Base-by-base conservation (phyloP, 2,888 invertebrate genomes). In the Philereme vetulata region DNA sequence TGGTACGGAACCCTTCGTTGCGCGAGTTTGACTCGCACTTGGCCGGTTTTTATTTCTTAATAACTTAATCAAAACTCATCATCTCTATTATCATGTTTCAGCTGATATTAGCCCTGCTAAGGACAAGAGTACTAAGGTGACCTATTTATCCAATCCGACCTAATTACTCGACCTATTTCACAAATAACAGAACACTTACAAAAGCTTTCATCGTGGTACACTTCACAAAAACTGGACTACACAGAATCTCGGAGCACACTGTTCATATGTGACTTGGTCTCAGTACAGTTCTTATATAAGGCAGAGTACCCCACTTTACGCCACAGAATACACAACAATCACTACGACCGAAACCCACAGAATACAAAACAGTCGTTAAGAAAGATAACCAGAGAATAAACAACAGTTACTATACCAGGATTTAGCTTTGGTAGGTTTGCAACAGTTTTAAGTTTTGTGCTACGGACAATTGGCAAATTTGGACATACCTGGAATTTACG, bases 131-230 rank as follows among this genome's bases (percentile, higher is more conserved):
- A 21, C 2, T 21, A 21, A 21, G 21, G 2, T 21, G 21, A 21
- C 21, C 21, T 21, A 21, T 21, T 21, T 21, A 21, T 21, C 21
- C 21, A 21, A 21, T 21, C 21, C 40, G 56, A 47, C 34, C 48
- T 51, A 35, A 40, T 47, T 52, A 46, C 0, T 43, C 9, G 52
- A 52, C 53, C 60, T 52, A 64, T 55, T 47, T 49, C 51, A 59
- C 49, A 43, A 59, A 61, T 56, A 65, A 21, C 59, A 36, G 54
- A 68, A 54, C 71, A 89, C 89, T 90, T 89, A 89, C 90, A 72
- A 87, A 86, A 60, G 81, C 74, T 85, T 84, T 90, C 89, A 90
- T 89, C 56, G 71, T 76, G 68, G 49, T 68, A 62, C 79, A 81
- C 83, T 64, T 62, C 66, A 70, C 70, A 53, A 70, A 68, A 77